Evolutionary conservation across 2,888 invertebrate genomes (phyloP).

Genomic region (Loripinus fragilis): DNA sequence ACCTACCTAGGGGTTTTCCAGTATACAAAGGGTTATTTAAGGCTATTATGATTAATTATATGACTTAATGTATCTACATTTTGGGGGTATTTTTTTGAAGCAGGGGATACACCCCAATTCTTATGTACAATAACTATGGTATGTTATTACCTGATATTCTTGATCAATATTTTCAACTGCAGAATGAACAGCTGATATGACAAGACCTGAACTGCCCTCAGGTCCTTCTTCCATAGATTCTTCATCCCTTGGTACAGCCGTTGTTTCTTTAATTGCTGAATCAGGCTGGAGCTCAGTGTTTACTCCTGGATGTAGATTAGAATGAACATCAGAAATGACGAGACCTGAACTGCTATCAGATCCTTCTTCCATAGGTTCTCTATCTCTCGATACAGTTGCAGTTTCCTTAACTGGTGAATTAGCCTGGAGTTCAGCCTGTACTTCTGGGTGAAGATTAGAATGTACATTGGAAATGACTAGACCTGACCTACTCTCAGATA

Average conservation of each 20-base stretch:
- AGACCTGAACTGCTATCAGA: not conserved
- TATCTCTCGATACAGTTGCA: not conserved
- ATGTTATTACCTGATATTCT: constrained; percentile 1
- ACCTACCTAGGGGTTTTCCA: no score
- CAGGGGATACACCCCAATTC: no score
- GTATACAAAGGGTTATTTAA: no score
- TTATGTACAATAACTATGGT: no score
- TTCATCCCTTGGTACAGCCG: not conserved
- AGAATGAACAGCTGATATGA: not conserved
- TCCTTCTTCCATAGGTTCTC: not conserved
- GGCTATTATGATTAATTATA: no score
- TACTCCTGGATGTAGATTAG: not conserved
- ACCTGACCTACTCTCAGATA: not conserved
- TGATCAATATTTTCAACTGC: not conserved
- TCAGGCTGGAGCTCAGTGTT: not conserved
- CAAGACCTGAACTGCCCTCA: not conserved
- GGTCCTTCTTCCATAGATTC: not conserved
- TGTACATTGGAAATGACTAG: not conserved
- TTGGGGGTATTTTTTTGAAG: no score
- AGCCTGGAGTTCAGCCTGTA: not conserved
- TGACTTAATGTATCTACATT: no score
- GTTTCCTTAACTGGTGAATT: not conserved
- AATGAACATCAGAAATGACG: not conserved
- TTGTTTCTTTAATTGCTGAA: not conserved
- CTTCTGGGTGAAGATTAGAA: not conserved